These are phyloP conservation scores for Pitangus sulphuratus DNA, from an alignment of 2,797 vertebrate genomes.

Conservation along the genomic window DNA sequence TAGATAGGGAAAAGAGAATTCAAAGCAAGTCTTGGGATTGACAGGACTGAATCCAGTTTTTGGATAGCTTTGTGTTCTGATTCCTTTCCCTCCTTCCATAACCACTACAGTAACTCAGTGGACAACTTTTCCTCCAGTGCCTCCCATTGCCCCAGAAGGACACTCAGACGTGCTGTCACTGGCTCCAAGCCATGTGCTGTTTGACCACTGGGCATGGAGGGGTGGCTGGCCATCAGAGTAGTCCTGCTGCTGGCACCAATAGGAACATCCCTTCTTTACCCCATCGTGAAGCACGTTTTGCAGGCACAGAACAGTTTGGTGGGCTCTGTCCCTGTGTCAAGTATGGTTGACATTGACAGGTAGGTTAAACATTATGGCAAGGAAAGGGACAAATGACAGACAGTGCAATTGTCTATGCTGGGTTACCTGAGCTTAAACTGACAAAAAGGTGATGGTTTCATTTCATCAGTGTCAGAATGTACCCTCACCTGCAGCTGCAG, in stretches of 20 bases:
- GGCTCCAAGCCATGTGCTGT: not conserved
- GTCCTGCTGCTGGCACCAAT: not conserved
- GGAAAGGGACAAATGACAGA: slow-evolving; percentile 3
- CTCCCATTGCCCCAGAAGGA: not conserved
- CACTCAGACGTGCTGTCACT: not conserved
- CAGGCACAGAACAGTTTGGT: not conserved
- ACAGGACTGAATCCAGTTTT: not conserved
- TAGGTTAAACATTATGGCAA: not conserved
- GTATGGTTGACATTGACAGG: not conserved
- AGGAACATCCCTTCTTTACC: not conserved
- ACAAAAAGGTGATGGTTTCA: not conserved
- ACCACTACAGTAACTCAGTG: fast-evolving
- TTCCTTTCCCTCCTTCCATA: not conserved
- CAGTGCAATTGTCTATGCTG: not conserved
- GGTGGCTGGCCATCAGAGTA: not conserved
- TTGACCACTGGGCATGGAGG: not conserved
- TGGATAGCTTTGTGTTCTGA: not conserved
- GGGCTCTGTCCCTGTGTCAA: not conserved
- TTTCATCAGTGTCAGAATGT: slow-evolving; percentile 3
- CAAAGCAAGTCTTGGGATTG: not conserved
- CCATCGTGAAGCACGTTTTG: not conserved
- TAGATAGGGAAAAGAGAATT: not conserved
- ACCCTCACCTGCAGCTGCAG: not conserved
- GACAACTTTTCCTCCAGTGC: not conserved
- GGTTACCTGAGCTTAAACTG: slow-evolving; percentile 5